These are phyloP conservation scores for Trachythela sp. DNA, from an alignment of 64 coral and sea anemone genomes.

Conservation along the genomic window DNA sequence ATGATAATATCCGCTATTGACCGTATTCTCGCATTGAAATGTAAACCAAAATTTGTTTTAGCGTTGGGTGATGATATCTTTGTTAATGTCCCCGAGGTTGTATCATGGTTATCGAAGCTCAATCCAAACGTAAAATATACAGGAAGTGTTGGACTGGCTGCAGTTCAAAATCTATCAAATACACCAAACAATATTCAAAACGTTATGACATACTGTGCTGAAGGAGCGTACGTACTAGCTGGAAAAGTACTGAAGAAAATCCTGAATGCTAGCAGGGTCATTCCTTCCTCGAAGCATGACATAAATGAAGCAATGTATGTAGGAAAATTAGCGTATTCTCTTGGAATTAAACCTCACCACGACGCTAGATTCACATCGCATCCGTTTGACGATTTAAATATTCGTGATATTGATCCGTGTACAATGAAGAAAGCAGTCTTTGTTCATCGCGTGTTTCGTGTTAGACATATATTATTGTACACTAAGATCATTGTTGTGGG, in stretches of 20 bases:
- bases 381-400: neutral
- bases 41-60: neutral
- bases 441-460: neutral
- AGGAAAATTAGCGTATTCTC: neutral
- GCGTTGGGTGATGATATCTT: neutral
- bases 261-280: neutral
- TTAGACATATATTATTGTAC: neutral
- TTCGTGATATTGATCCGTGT: neutral
- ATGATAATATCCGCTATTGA: neutral
- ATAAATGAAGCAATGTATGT: neutral
- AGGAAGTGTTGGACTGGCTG: neutral
- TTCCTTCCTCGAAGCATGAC: neutral
- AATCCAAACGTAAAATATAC: neutral
- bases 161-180: neutral
- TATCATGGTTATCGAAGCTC: neutral
- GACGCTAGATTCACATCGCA: neutral
- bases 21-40: neutral
- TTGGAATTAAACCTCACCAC: neutral
- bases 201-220: neutral
- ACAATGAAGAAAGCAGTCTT: neutral
- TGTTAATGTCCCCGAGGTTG: neutral
- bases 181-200: neutral
- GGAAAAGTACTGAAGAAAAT: neutral
- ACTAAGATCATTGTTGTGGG: neutral
- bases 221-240: neutral